These are phyloP conservation scores for Neopelma chrysocephalum DNA, from an alignment of 2,797 vertebrate species.

Conservation along the genomic window DNA sequence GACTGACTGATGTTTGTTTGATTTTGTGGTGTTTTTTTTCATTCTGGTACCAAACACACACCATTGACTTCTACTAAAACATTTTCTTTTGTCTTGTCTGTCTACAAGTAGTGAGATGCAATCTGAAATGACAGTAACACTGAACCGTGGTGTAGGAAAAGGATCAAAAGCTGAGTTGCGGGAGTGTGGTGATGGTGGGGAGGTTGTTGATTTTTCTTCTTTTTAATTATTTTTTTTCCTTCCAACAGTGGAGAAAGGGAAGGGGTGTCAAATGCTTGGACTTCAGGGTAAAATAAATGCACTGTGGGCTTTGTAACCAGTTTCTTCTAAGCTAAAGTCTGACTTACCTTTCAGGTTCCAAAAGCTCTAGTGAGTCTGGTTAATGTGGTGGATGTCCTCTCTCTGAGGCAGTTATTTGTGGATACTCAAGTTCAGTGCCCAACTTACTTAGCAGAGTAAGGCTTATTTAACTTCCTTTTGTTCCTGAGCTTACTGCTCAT, in stretches of 20 bases:
- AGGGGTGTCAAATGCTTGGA: background rate
- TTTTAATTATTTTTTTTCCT: background rate
- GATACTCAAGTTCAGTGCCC: conserved; percentile 79
- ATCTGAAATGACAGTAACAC: background rate
- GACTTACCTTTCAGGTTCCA: conserved; percentile 82
- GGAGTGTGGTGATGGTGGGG: background rate
- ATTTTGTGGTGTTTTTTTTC: background rate
- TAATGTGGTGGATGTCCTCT: conserved; percentile 76
- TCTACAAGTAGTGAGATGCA: background rate
- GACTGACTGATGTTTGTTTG: background rate
- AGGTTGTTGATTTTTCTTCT: background rate
- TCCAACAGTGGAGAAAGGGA: background rate
- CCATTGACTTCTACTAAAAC: background rate
- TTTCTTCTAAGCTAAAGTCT: background rate
- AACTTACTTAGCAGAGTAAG: conserved; percentile 77
- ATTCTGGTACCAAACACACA: background rate
- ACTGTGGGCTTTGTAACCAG: background rate
- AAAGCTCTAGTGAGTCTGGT: conserved; percentile 90
- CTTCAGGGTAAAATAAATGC: background rate
- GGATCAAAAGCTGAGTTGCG: background rate
- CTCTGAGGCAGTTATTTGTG: conserved; percentile 81
- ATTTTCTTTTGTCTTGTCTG: background rate
- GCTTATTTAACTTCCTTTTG: background rate
- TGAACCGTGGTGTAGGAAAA: background rate
- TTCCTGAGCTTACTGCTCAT: background rate